Percentiles rank a stretch among this genome's conserved stretches.
phyloP scores from a whole-genome alignment of 2,113 vertebrate genomes.

The Dipodomys spectabilis region DNA sequence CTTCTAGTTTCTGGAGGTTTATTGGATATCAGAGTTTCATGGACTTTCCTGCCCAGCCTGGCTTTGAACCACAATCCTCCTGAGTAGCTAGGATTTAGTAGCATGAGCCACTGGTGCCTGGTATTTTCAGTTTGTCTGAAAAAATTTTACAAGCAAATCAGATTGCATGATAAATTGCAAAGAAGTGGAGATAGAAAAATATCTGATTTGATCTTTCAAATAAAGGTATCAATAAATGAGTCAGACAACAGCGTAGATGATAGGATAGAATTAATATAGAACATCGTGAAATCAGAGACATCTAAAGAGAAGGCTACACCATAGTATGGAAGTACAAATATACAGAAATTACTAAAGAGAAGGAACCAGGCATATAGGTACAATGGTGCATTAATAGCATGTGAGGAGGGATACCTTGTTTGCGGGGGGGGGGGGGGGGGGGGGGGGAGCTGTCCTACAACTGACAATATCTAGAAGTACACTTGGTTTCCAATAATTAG shows the following conservation, averaged over 20 bases:
- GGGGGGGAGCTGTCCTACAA: background rate
- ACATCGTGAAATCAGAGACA: background rate
- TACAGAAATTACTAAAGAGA: background rate
- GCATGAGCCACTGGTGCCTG: too few species aligned
- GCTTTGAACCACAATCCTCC: too few species aligned
- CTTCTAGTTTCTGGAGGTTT: too few species aligned
- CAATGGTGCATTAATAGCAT: background rate
- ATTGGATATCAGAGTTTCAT: too few species aligned
- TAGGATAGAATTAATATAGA: background rate
- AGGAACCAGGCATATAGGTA: background rate
- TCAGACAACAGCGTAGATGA: background rate
- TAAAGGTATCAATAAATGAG: background rate
- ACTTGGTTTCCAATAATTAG: background rate
- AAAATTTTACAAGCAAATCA: constrained; percentile 28
- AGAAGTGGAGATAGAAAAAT: background rate
- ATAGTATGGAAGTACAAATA: background rate
- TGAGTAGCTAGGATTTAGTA: too few species aligned
- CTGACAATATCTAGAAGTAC: background rate
- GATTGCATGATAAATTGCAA: constrained; percentile 8
- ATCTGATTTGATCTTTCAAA: constrained; percentile 39
- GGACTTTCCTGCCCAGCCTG: too few species aligned
- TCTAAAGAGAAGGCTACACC: background rate
- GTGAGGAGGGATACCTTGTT: background rate
- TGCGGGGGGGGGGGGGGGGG: background rate
- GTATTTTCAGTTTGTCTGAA: background rate